A percentile compares a stretch with the other conserved stretches of the same genome.
These are phyloP conservation scores for Ctenicera cuprea DNA, from an alignment of 2,888 invertebrate species.

Conservation along the genomic window DNA sequence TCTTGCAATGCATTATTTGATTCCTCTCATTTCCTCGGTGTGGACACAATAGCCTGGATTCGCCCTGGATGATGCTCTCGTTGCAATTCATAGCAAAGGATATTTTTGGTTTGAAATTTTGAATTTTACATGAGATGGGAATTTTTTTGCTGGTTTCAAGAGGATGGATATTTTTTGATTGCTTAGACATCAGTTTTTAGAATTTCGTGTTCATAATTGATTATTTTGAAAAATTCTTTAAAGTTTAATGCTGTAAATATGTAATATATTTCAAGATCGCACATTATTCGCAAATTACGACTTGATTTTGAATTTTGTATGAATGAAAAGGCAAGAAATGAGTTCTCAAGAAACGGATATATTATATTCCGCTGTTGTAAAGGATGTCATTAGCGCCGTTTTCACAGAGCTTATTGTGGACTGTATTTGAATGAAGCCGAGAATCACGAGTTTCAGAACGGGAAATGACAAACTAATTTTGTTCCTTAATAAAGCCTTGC, in stretches of 20 bases:
- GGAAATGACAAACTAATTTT: too few species aligned
- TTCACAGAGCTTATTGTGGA: background rate
- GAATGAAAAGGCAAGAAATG: conserved; percentile 66
- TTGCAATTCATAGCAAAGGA: conserved; percentile 39
- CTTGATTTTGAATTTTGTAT: conserved; percentile 30
- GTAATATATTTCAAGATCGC: too few species aligned
- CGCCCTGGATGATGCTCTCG: background rate
- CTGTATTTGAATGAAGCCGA: background rate
- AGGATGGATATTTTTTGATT: background rate
- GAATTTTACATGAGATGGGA: conserved; percentile 42
- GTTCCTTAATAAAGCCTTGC: too few species aligned
- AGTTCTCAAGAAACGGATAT: conserved; percentile 63
- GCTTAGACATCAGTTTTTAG: too few species aligned
- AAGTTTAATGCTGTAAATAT: too few species aligned
- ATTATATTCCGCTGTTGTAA: conserved; percentile 63
- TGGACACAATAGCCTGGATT: conserved; percentile 44
- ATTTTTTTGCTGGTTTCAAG: background rate
- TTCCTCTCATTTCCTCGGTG: conserved; percentile 49
- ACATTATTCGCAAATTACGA: too few species aligned
- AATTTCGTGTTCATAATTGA: too few species aligned
- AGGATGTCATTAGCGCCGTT: conserved; percentile 68
- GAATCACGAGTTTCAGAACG: too few species aligned
- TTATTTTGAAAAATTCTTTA: too few species aligned
- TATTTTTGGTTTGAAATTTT: conserved; percentile 28
- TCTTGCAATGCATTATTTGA: conserved; percentile 44